Evolutionary conservation across 2,113 vertebrate species (phyloP).

Genomic region (Spermophilus dauricus): DNA sequence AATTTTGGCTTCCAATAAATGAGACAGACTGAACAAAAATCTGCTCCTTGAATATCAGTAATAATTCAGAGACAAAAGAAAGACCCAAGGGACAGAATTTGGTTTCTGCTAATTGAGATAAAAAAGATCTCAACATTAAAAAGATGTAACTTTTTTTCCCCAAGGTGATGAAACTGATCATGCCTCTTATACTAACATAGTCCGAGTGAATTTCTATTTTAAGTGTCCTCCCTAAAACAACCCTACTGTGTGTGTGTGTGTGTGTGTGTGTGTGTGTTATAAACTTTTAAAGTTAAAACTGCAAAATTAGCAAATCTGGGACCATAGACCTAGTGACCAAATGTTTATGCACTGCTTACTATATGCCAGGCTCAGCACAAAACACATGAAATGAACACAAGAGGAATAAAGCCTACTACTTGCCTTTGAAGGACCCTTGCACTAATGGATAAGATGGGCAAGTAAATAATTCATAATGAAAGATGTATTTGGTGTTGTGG

Average conservation of each 20-base stretch:
- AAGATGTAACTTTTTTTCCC: not conserved
- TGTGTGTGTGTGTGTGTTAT: not conserved
- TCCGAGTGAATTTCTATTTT: not conserved
- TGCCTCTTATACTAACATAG: not conserved
- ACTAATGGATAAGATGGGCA: slow-evolving; percentile 40
- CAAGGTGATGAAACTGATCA: not conserved
- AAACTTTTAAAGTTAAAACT: not conserved
- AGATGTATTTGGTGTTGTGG: slow-evolving; percentile 21
- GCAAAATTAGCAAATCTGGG: slow-evolving; percentile 27
- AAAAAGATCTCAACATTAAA: not conserved
- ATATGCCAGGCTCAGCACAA: not conserved
- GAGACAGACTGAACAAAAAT: not conserved
- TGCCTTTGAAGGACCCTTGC: not conserved
- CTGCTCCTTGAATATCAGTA: not conserved
- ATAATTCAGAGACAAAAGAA: not conserved
- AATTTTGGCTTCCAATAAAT: not conserved
- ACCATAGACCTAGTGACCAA: not conserved
- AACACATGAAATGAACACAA: not conserved
- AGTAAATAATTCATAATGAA: slow-evolving; percentile 70
- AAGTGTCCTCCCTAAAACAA: not conserved
- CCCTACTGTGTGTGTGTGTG: not conserved
- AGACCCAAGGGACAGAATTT: not conserved
- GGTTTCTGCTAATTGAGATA: not conserved
- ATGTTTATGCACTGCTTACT: not conserved
- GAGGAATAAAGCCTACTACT: not conserved